Evolutionary conservation across 2,888 invertebrate species (phyloP), one percentile per base, ranked within the genome.

Genomic region (Lasioglossum morio): DNA sequence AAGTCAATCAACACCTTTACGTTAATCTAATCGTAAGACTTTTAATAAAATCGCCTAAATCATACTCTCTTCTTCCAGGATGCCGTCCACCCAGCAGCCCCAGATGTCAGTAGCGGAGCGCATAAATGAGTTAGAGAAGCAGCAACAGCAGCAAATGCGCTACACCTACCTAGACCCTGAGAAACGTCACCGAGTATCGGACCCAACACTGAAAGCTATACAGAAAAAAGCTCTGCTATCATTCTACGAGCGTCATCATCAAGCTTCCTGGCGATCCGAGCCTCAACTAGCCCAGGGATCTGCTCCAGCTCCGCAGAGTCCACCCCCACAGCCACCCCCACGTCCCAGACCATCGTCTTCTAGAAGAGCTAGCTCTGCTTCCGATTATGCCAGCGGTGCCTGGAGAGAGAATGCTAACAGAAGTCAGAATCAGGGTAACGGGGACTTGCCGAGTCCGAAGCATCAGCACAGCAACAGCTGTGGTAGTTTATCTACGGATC

Each of bases 141-240:
- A 94, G 48, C 94, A 94, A 63, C 93, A 93, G 60, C 94, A 93
- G 70, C 96, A 96, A 84, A 95, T 95, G 91, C 96, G 97, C 90
- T 97, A 97, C 93, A 96, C 97, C 5, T 97, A 97, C 93, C 95
- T 97, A 88, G 97, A 97, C 92, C 97, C 97, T 2, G 97, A 97
- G 76, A 98, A 97, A 94, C 97, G 97, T 84, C 97, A 97, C 93
- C 96, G 97, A 87, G 96, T 97, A 53, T 97, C 97, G 46, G 97
- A 97, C 94, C 96, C 97, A 14, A 97, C 98, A 0, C 95, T 98
- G 48, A 98, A 98, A 95, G 97, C 97, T 23, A 97, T 98, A 85
- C 98, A 98, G 93, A 98, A 98, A 95, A 97, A 98, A 94, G 98
- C 98, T 0, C 96, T 98, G 12, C 96, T 98, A 84, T 97, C 97